Evolutionary conservation across 2,888 invertebrate genomes (phyloP).

Genomic region (Callyntrura sp.): DNA sequence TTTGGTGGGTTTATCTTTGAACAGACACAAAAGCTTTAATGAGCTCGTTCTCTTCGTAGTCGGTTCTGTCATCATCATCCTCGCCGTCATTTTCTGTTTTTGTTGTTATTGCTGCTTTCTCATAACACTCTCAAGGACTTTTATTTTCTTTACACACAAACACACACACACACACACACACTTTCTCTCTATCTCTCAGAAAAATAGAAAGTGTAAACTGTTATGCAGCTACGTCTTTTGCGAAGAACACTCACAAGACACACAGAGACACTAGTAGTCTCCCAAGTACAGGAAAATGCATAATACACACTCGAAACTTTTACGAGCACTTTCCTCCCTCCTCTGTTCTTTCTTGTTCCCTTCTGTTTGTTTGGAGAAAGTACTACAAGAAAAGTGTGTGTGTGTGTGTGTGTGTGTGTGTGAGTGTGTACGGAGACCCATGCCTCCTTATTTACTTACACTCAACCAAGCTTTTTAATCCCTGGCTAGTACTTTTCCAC

Average conservation of each 20-base stretch:
- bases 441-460: not conserved
- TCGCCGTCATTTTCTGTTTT: not conserved
- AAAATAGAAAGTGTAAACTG: slow-evolving; percentile 4
- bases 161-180: too few relatives aligned
- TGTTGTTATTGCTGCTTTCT: not conserved
- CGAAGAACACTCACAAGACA: slow-evolving; percentile 6
- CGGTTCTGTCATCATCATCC: slow-evolving; percentile 2
- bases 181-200: too few relatives aligned
- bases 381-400: not conserved
- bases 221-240: not conserved
- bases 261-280: too few relatives aligned
- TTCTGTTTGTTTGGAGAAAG: not conserved
- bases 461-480: slow-evolving; percentile 47
- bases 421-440: not conserved
- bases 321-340: slow-evolving; percentile 36
- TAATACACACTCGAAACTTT: slow-evolving; percentile 53
- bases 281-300: not conserved
- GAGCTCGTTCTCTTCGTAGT: not conserved
- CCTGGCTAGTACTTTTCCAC: slow-evolving; percentile 34
- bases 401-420: not conserved
- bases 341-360: too few relatives aligned
- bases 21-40: slow-evolving; percentile 5
- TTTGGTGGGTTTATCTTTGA: not conserved
- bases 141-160: not conserved
- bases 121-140: not conserved